Percentiles rank a stretch among this genome's conserved stretches.
phyloP scores from a whole-genome alignment of 2,113 vertebrate genomes.

The Lagopus muta region DNA sequence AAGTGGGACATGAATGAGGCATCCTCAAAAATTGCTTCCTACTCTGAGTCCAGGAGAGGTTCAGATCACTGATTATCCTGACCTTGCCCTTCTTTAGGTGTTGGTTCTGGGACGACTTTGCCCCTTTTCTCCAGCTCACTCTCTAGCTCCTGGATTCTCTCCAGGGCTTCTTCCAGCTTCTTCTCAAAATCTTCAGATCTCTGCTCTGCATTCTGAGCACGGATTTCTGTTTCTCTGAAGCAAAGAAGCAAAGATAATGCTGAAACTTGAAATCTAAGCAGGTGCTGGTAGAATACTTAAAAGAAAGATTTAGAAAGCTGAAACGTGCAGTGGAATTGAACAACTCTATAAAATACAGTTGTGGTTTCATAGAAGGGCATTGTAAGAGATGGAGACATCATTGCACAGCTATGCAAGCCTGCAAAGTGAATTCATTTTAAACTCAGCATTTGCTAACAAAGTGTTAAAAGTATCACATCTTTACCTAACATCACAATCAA shows the following conservation, averaged over 20 bases:
- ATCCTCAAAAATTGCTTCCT: not conserved
- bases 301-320: not conserved
- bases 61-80: not conserved
- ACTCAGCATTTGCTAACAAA: not conserved
- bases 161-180: conserved; percentile 79
- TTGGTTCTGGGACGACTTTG: not conserved
- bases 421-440: not conserved
- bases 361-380: not conserved
- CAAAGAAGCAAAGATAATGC: conserved; percentile 14
- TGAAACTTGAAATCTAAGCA: conserved; percentile 2
- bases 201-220: conserved; percentile 78
- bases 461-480: not conserved
- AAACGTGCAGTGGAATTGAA: not conserved
- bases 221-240: conserved; percentile 76
- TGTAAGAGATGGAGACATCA: not conserved
- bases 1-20: not conserved
- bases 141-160: conserved; percentile 83
- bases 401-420: not conserved
- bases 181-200: conserved; percentile 81
- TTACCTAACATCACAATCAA: not conserved
- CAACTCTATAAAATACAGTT: not conserved
- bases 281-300: not conserved
- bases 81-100: not conserved
- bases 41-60: not conserved
- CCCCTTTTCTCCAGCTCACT: conserved; percentile 46